Evolutionary conservation across 1,140 invertebrate species (phyloP), one percentile per base, ranked within the genome.

Genomic region (Drosophila rufa): DNA sequence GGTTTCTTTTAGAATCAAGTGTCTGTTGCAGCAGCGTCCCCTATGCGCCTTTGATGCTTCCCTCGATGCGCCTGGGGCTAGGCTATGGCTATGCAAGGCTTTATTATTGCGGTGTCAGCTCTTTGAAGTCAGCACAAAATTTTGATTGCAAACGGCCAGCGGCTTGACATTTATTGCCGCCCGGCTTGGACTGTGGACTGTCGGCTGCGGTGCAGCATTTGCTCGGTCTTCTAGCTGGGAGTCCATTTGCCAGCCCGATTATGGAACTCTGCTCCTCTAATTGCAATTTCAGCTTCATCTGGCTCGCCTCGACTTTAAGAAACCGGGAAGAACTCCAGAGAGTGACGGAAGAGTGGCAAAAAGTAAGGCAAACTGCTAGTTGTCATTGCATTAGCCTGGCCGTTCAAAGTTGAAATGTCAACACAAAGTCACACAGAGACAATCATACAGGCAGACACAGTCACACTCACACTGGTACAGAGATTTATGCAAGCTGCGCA

Each of bases 51-150:
- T 75, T 76, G 53, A 76, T n/a, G 43, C 48, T 59, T 55, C 22
- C 42, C 55, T 45, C 6, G 42, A 45, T 53, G 46, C 58, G 81
- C 81, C 81, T 57, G 15, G 22, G 47, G 80, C 53, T 61, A 67
- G 76, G 70, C 81, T 51, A 19, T n/a, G 47, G 75, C 57, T 56
- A 66, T 75, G 65, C 75, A 60, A 48, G 47, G 70, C 22, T 71
- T 76, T 66, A 64, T 57, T 61, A 66, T 71, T 59, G 62, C 55
- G 43, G 47, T 38, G 46, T 43, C 79, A 58, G 59, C 65, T 27
- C 80, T 82, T 82, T 82, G 80, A 83, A 75, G 75, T 64, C 47
- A 67, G 48, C 73, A 53, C 45, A 76, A 56, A 56, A 56, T 50
- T 57, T 19, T 75, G 62, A 79, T 65, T 75, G 80, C 69, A 61